Conservation (phyloP, 2,888 invertebrate genomes). For the Heliconius hortense region DNA sequence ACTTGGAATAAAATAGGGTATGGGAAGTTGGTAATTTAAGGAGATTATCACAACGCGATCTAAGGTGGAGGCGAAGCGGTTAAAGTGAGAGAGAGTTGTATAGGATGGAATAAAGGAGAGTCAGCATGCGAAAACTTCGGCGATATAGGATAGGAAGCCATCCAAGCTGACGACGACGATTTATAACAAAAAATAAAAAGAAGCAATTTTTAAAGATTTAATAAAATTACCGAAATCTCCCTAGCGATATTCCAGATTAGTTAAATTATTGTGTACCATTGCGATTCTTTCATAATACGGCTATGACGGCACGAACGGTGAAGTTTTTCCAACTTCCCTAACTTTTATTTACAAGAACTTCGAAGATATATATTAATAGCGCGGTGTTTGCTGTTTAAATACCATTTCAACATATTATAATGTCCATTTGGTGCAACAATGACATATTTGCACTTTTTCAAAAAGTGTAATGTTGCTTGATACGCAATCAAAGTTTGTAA, state of each 20-base stretch:
- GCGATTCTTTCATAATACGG: conserved; percentile 19
- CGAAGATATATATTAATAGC: neutral
- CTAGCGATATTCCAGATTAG: conserved; percentile 4
- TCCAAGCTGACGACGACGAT: too few relatives aligned
- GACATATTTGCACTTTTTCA: neutral
- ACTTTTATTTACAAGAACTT: neutral
- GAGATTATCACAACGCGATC: too few relatives aligned
- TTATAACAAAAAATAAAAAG: too few relatives aligned
- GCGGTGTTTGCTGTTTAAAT: neutral
- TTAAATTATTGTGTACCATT: conserved; percentile 19
- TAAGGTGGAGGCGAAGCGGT: too few relatives aligned
- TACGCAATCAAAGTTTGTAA: too few relatives aligned
- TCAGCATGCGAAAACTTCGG: too few relatives aligned
- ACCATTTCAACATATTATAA: neutral
- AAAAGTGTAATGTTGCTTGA: neutral
- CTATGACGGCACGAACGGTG: conserved; percentile 23
- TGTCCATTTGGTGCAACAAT: neutral
- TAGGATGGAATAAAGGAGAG: too few relatives aligned
- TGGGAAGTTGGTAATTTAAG: too few relatives aligned
- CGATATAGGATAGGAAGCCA: too few relatives aligned
- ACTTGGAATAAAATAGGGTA: too few relatives aligned
- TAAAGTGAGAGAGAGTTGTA: too few relatives aligned
- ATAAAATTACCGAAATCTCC: neutral
- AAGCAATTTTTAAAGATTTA: neutral
- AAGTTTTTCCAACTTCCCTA: conserved; percentile 9